Percentiles rank a stretch among this genome's conserved stretches.
Conservation (phyloP, 2,113 vertebrate genomes). For the Circaetus gallicus region DNA sequence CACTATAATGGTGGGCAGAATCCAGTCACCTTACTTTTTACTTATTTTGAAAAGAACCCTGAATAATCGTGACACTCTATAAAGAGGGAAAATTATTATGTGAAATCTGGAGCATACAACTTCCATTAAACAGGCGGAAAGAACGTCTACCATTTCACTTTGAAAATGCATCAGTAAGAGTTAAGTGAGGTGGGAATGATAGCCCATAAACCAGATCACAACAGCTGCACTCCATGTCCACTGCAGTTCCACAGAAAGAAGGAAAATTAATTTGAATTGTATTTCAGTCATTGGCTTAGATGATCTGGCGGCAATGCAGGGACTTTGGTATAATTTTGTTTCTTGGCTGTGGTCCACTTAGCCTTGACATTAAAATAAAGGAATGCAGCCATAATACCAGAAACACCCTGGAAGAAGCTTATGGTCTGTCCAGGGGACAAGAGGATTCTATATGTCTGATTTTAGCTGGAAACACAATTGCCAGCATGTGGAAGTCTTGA, state of each 20-base stretch:
- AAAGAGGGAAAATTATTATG: neutral
- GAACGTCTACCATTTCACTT: neutral
- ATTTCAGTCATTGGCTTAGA: conserved; percentile 68
- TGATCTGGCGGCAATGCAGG: conserved; percentile 37
- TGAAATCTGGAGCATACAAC: neutral
- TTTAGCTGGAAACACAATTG: conserved; percentile 56
- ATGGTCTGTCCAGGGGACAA: conserved; percentile 31
- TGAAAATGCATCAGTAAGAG: conserved; percentile 45
- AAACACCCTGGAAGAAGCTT: conserved; percentile 47
- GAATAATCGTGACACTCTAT: neutral
- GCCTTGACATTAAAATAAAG: conserved; percentile 60
- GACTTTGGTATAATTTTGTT: conserved; percentile 43
- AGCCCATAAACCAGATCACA: conserved; percentile 23
- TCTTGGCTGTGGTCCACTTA: conserved; percentile 62
- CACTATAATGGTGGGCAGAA: neutral
- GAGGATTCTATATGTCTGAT: conserved; percentile 35
- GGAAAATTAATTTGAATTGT: conserved; percentile 66
- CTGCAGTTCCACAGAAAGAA: conserved; percentile 33
- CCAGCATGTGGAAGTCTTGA: conserved; percentile 53
- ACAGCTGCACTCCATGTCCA: conserved; percentile 45
- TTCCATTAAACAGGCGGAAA: neutral
- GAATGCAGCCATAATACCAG: conserved; percentile 57
- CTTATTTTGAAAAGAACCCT: neutral
- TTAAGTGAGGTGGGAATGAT: conserved; percentile 33
- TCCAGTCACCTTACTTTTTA: neutral